phyloP scores from a whole-genome alignment of 2,113 vertebrate species.

The Pongo abelii region DNA sequence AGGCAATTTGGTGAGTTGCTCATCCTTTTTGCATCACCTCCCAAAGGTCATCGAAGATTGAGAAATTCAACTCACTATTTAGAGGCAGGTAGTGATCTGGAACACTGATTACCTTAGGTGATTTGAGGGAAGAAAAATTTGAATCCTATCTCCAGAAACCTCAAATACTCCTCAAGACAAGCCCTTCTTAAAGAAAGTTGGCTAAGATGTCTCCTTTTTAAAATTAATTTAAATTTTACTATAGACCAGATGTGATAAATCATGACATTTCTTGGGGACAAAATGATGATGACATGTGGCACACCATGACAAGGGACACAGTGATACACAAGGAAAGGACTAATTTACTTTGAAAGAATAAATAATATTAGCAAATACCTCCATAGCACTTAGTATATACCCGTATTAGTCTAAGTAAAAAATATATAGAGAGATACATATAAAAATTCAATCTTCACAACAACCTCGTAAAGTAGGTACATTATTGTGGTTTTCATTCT shows the following conservation, averaged over 20 bases:
- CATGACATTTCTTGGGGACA: neutral
- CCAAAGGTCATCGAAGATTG: neutral
- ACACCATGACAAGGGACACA: neutral
- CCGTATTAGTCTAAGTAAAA: neutral
- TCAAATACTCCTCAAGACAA: neutral
- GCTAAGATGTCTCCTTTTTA: neutral
- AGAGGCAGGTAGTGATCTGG: neutral
- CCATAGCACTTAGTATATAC: neutral
- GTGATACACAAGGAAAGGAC: neutral
- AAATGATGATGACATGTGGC: neutral
- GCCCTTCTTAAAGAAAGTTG: neutral
- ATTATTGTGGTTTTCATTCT: neutral
- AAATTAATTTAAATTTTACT: constrained; percentile 12
- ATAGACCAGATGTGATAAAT: constrained; percentile 1
- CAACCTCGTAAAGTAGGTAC: neutral
- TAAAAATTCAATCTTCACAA: neutral
- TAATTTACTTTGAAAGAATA: constrained; percentile 1
- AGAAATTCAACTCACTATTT: neutral
- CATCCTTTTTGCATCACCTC: neutral
- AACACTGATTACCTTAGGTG: neutral
- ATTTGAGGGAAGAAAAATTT: constrained; percentile 14
- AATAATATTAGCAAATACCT: neutral
- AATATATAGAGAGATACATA: too few species aligned
- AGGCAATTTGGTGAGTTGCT: neutral
- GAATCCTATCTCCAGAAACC: neutral